Conservation (phyloP, 2,797 vertebrate genomes). For the Acanthurus lineatus region DNA sequence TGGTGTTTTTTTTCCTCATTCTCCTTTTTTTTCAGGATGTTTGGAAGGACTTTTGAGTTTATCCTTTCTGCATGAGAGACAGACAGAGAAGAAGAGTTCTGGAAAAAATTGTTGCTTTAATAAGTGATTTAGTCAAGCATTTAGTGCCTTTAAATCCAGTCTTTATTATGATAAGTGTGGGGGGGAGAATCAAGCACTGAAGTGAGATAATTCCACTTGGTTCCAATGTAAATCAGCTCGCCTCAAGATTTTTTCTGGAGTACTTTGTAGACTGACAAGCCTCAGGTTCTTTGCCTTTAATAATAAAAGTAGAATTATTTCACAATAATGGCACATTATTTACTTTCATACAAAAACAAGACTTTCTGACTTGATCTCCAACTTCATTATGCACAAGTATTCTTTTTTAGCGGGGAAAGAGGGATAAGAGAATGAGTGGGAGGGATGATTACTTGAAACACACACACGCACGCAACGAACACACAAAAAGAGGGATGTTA, state of each 20-base stretch:
- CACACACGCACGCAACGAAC: too few relatives aligned
- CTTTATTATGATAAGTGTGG: slow-evolving; percentile 42
- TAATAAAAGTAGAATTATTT: background rate
- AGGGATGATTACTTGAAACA: too few relatives aligned
- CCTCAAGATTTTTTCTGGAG: background rate
- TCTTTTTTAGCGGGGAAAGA: too few relatives aligned
- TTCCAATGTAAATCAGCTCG: slow-evolving; percentile 22
- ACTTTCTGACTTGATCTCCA: background rate
- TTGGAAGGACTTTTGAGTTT: slow-evolving; percentile 63
- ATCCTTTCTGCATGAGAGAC: slow-evolving; percentile 66
- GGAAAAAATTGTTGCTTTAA: slow-evolving; percentile 27
- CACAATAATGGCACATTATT: background rate
- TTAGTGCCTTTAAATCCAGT: slow-evolving; percentile 32
- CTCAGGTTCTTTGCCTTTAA: background rate
- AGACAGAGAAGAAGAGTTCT: slow-evolving; percentile 26
- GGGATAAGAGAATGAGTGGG: too few relatives aligned
- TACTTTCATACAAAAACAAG: background rate
- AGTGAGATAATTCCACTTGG: slow-evolving; percentile 29
- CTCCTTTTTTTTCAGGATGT: slow-evolving; percentile 42
- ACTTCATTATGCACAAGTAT: too few relatives aligned
- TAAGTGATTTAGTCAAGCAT: slow-evolving; percentile 39
- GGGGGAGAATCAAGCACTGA: background rate
- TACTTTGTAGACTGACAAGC: background rate
- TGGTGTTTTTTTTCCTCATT: slow-evolving; percentile 78
- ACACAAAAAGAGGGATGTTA: too few relatives aligned